phyloP scores from a whole-genome alignment of 2,113 vertebrate species.

The Meles meles region DNA sequence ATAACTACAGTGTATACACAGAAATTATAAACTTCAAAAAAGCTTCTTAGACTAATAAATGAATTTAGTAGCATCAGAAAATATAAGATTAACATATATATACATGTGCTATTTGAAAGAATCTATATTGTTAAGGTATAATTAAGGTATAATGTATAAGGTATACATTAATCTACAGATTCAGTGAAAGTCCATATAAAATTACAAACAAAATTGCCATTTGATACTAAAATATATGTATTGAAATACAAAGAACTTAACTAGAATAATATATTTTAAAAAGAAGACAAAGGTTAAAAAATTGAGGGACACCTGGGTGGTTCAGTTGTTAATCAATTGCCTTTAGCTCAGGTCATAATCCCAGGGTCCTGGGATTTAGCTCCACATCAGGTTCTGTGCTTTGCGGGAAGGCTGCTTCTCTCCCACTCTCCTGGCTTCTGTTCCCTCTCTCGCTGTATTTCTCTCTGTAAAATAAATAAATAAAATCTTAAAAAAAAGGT shows the following conservation, averaged over 20 bases:
- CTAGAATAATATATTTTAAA: not conserved
- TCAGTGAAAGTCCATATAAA: not conserved
- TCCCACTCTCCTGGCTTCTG: no score
- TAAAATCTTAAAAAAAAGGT: no score
- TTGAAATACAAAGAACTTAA: not conserved
- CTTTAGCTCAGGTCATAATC: no score
- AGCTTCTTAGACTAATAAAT: not conserved
- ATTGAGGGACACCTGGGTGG: no score
- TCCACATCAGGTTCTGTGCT: no score
- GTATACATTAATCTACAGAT: not conserved
- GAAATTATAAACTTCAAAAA: not conserved
- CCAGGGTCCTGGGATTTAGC: no score
- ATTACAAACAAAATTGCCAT: not conserved
- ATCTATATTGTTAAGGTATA: not conserved
- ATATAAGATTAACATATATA: not conserved
- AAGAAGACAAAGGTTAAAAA: not conserved
- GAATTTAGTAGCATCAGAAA: not conserved
- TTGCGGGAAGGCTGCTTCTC: no score
- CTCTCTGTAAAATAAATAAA: no score
- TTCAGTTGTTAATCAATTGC: no score
- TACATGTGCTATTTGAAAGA: not conserved
- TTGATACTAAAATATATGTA: not conserved
- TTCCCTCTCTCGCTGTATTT: no score
- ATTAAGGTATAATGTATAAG: not conserved
- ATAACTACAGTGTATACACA: not conserved